These are phyloP conservation scores for Corythaixoides concolor DNA, from an alignment of 2,113 vertebrate genomes.

Conservation along the genomic window DNA sequence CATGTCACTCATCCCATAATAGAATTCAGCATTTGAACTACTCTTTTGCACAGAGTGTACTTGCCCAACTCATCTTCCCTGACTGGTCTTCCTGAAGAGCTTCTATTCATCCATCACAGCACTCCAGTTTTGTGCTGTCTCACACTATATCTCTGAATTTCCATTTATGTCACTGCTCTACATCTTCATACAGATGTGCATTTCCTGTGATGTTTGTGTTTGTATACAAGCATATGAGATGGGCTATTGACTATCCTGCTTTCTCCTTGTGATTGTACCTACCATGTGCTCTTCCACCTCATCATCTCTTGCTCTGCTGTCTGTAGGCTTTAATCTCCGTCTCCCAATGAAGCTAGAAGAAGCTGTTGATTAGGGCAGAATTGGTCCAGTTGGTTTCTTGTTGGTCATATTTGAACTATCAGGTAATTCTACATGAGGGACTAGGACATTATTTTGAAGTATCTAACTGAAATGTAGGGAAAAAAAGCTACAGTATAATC, in stretches of 20 bases:
- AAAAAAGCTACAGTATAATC: background rate
- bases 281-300: background rate
- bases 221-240: background rate
- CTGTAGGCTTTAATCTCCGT: background rate
- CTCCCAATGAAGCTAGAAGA: background rate
- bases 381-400: background rate
- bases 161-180: background rate
- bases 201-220: background rate
- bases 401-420: background rate
- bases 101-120: background rate
- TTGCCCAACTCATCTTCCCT: background rate
- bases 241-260: background rate
- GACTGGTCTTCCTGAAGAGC: background rate
- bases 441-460: background rate
- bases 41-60: background rate
- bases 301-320: background rate
- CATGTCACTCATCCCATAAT: background rate
- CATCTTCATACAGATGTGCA: background rate
- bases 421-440: background rate
- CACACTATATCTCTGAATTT: background rate
- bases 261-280: background rate
- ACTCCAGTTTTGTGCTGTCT: background rate
- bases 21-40: background rate
- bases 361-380: background rate
- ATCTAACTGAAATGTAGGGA: accelerated